Conservation (phyloP, 2,113 vertebrate genomes). For the Larimichthys polyactis region DNA sequence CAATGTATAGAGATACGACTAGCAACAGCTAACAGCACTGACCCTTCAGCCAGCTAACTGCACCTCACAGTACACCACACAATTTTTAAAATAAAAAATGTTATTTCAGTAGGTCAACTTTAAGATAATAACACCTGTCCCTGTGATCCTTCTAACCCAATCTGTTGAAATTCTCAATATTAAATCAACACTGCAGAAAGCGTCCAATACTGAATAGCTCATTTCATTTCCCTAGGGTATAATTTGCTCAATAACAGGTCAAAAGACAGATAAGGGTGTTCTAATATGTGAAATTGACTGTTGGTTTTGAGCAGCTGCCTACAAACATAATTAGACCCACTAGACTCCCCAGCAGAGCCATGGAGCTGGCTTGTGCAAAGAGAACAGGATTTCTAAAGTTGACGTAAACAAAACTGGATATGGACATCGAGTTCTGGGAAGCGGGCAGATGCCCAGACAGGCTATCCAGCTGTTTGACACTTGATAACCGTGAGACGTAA, state of each 20-base stretch:
- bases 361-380: constrained; percentile 23
- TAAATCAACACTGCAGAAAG: constrained; percentile 14
- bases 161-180: constrained; percentile 27
- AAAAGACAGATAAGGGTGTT: constrained; percentile 42
- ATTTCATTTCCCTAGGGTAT: not conserved
- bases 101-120: not conserved
- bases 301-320: constrained; percentile 42
- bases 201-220: not conserved
- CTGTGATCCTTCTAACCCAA: constrained; percentile 27
- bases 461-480: constrained; percentile 78
- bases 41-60: not conserved
- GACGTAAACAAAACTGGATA: constrained; percentile 69
- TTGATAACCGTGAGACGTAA: constrained; percentile 74
- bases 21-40: not conserved
- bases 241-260: constrained; percentile 11
- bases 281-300: constrained; percentile 11
- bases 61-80: no score
- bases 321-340: constrained; percentile 37
- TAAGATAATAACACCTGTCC: not conserved
- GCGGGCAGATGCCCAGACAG: constrained; percentile 64
- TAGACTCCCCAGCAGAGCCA: constrained; percentile 30
- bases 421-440: constrained; percentile 65
- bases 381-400: constrained; percentile 55
- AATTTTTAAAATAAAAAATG: not conserved
- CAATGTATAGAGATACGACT: no score